phyloP scores from a whole-genome alignment of 2,797 vertebrate genomes.

The Sebastes kiyomatsui region DNA sequence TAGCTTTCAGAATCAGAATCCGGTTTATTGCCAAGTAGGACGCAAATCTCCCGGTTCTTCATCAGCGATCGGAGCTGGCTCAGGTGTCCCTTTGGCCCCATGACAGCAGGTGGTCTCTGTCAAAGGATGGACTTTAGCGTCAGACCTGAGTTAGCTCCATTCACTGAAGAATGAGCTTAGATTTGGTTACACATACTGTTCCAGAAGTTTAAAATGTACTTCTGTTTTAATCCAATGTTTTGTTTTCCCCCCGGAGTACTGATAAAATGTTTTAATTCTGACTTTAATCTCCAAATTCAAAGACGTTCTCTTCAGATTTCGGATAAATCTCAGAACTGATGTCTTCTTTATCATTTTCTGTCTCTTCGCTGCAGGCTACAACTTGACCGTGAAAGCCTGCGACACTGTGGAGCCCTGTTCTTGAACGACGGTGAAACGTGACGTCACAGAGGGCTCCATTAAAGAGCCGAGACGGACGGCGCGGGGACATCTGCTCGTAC shows the following conservation, averaged over 20 bases:
- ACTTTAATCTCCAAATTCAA: background rate
- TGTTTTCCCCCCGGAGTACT: too few relatives aligned
- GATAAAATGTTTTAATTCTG: background rate
- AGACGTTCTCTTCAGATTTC: background rate
- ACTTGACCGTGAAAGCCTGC: background rate
- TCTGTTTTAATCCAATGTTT: background rate
- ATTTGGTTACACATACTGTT: background rate
- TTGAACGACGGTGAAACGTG: background rate
- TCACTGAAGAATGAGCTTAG: background rate
- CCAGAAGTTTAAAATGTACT: background rate
- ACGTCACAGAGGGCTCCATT: background rate
- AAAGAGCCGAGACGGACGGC: background rate
- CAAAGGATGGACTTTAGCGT: background rate
- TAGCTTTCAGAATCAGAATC: background rate
- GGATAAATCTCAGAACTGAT: background rate
- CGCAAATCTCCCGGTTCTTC: background rate
- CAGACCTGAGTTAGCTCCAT: background rate
- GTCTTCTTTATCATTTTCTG: background rate
- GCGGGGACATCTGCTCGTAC: background rate
- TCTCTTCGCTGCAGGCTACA: background rate
- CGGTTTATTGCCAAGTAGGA: background rate
- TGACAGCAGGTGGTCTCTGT: background rate
- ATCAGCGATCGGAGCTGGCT: background rate
- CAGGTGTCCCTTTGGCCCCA: background rate
- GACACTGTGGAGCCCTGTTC: background rate